Percentiles rank a stretch among this genome's conserved stretches.
Evolutionary conservation across 2,888 invertebrate species (phyloP).

Genomic region (Orthosia incerta): DNA sequence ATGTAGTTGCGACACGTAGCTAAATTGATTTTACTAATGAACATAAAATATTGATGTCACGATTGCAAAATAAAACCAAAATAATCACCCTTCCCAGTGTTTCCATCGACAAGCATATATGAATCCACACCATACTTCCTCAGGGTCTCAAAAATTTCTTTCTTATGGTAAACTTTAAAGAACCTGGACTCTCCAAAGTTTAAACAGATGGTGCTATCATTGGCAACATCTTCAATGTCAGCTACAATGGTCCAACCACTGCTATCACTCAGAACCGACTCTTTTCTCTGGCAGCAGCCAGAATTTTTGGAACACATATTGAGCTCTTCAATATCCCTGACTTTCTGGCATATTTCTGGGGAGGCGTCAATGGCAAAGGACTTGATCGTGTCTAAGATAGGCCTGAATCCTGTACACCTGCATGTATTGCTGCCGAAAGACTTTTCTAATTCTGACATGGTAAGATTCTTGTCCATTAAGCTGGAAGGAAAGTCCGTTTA

Average conservation of each 20-base stretch:
- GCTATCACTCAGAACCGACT: conserved; percentile 72
- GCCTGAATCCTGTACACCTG: conserved; percentile 95
- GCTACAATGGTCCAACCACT: conserved; percentile 79
- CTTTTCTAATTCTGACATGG: conserved; percentile 93
- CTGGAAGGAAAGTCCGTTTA: conserved; percentile 72
- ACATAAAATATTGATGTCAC: too few relatives aligned
- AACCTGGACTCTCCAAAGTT: conserved; percentile 87
- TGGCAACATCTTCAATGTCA: conserved; percentile 44
- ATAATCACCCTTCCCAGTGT: conserved; percentile 93
- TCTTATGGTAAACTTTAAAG: conserved; percentile 85
- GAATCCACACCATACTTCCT: conserved; percentile 81
- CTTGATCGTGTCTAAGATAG: conserved; percentile 95
- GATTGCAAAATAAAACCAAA: neutral
- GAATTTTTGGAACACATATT: conserved; percentile 71
- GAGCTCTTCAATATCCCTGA: conserved; percentile 88
- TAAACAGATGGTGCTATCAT: conserved; percentile 81
- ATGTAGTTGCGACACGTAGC: neutral
- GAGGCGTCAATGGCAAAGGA: conserved; percentile 92
- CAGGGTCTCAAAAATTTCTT: conserved; percentile 87
- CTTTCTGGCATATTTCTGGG: conserved; percentile 84
- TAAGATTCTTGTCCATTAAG: conserved; percentile 89
- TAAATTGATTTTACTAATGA: too few relatives aligned
- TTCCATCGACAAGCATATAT: conserved; percentile 92
- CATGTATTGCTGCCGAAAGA: conserved; percentile 95
- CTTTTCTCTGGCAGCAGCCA: conserved; percentile 74